Evolutionary conservation across 2,797 vertebrate genomes (phyloP).

Genomic region (Mus caroli): DNA sequence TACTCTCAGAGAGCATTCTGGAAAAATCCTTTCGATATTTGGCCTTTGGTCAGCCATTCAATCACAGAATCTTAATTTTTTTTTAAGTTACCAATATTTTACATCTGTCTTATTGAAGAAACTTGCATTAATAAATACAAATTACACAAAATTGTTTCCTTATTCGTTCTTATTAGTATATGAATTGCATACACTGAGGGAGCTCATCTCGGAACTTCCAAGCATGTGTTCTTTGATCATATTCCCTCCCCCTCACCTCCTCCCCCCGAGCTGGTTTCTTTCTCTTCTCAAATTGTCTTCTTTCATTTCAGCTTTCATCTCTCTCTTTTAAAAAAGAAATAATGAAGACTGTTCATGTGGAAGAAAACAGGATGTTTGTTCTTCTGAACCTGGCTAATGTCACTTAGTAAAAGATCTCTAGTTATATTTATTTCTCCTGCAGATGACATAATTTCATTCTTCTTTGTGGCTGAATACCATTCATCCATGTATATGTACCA

Average conservation of each 20-base stretch:
- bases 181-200: background rate
- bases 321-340: background rate
- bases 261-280: background rate
- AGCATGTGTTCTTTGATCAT: background rate
- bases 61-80: background rate
- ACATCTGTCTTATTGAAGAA: background rate
- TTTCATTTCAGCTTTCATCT: background rate
- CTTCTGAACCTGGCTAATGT: background rate
- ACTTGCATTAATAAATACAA: background rate
- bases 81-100: background rate
- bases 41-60: background rate
- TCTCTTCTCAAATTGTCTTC: background rate
- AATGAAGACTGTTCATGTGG: background rate
- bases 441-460: background rate
- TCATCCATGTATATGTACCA: background rate
- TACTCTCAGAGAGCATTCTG: background rate
- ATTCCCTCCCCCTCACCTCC: background rate
- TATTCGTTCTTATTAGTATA: background rate
- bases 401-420: background rate
- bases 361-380: background rate
- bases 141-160: background rate
- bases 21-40: background rate
- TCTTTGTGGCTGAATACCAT: background rate
- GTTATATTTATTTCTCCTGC: background rate
- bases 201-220: no score